Percentiles rank a stretch among this genome's conserved stretches.
These are phyloP conservation scores for Yponomeuta malinellus DNA, from an alignment of 2,888 invertebrate species.

Conservation along the genomic window DNA sequence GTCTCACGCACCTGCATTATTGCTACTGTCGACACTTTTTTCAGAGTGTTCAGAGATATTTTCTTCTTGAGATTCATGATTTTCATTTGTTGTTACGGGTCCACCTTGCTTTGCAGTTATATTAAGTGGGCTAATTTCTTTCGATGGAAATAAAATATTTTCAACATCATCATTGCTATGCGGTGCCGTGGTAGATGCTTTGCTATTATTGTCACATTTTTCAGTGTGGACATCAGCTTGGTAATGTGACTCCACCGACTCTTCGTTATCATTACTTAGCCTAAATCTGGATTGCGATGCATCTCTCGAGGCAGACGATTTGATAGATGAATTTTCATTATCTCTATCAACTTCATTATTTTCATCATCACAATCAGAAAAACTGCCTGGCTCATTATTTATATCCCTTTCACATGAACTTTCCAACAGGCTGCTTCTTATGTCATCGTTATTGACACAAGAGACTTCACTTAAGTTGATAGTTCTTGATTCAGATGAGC, in stretches of 20 bases:
- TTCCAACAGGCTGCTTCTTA: not conserved
- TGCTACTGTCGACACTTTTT: too few species aligned
- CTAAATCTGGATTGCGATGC: not conserved
- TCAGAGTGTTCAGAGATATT: too few species aligned
- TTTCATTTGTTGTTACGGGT: too few species aligned
- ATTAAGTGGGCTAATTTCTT: too few species aligned
- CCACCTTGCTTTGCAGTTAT: too few species aligned
- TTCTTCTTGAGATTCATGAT: too few species aligned
- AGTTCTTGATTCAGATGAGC: not conserved
- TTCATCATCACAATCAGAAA: not conserved
- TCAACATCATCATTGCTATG: not conserved
- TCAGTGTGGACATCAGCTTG: slow-evolving; percentile 1
- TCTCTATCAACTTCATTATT: not conserved
- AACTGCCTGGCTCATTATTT: not conserved
- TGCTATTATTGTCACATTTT: not conserved
- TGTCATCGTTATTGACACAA: not conserved
- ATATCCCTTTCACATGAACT: not conserved
- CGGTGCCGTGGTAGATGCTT: not conserved
- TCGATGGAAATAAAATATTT: not conserved
- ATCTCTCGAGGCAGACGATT: not conserved
- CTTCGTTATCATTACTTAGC: not conserved
- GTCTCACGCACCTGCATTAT: too few species aligned
- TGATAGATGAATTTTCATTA: not conserved
- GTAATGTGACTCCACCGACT: not conserved
- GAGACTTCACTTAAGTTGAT: not conserved